A percentile compares a stretch with the other conserved stretches of the same genome.
Conservation (phyloP, 2,113 vertebrate species). For the Cryptotis parvus region DNA sequence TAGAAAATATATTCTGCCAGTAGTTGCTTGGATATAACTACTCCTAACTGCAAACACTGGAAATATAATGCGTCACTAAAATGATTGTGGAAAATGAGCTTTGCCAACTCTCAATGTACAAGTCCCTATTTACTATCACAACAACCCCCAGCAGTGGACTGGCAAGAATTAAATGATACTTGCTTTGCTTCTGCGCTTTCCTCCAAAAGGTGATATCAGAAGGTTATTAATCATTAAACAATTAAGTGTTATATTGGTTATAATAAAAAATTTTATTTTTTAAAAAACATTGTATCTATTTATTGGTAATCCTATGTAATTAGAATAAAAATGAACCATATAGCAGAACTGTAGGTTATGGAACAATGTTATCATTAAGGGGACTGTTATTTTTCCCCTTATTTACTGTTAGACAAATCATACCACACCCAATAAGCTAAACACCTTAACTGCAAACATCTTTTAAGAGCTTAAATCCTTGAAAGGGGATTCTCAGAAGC, state of each 20-base stretch:
- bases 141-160: neutral
- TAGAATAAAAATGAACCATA: neutral
- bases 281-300: slow-evolving; percentile 45
- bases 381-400: slow-evolving; percentile 20
- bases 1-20: neutral
- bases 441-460: neutral
- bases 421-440: neutral
- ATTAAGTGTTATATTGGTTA: slow-evolving; percentile 32
- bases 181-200: slow-evolving; percentile 39
- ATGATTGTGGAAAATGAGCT: neutral
- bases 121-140: neutral
- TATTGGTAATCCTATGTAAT: slow-evolving; percentile 23
- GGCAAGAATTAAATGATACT: neutral
- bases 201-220: neutral
- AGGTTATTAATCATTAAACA: slow-evolving; percentile 11
- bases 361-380: neutral
- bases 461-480: neutral
- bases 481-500: neutral
- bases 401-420: slow-evolving; percentile 41
- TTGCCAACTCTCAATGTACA: neutral
- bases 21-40: slow-evolving; percentile 3
- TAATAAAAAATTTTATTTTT: slow-evolving; percentile 58
- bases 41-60: slow-evolving; percentile 30
- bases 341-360: slow-evolving; percentile 20
- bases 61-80: slow-evolving; percentile 47